Base-by-base conservation (phyloP, 2,888 invertebrate genomes). In the Athetis lepigone region DNA sequence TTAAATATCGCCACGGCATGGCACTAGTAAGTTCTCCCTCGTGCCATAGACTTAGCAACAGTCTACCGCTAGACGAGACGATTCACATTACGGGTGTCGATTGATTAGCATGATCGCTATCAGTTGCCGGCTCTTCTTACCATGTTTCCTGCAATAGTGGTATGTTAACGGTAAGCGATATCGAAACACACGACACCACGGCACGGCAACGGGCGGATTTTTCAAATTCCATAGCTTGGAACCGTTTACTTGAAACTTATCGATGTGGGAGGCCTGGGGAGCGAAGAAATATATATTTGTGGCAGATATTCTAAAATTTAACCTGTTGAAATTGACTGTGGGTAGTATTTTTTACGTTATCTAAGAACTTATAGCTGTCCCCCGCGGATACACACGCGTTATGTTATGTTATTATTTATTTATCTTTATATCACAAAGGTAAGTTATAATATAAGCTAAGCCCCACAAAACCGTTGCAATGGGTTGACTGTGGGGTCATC, bases 81-180 rank as follows among this genome's bases (percentile, higher is more conserved):
- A 64, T 63, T 73, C 73, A 67, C 58, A 73, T 73, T 70, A 75
- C 58, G 45, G 68, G 82, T 80, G 82, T 81, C 82, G 78, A 81
- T 81, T 77, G 66, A 75, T 73, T 66, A 75, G 62, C 60, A 25
- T 51, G 65, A 56, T 64, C 60, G 55, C 65, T 79, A 69, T 77
- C 76, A 60, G 55, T 68, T 62, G 76, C 72, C 63, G 62, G 64
- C 52, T 80, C 82, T 46, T 47, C 65, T 80, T 81, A 80, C 85
- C 47, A 62, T 16, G 77, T 80, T 88, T 88, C 88, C 86, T 83
- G 85, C 78, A 73, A 86, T 64, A 64, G 50, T 57, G 52, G 59
- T 60, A 63, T 62, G 63, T 80, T 82, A 83, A 69, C 75, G 77
- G 77, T 81, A 82, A 84, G 49, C 58, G 65, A 76, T 71, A 79